Evolutionary conservation across 1,140 invertebrate genomes (phyloP).

Genomic region (honey bee (Apis mellifera)): DNA sequence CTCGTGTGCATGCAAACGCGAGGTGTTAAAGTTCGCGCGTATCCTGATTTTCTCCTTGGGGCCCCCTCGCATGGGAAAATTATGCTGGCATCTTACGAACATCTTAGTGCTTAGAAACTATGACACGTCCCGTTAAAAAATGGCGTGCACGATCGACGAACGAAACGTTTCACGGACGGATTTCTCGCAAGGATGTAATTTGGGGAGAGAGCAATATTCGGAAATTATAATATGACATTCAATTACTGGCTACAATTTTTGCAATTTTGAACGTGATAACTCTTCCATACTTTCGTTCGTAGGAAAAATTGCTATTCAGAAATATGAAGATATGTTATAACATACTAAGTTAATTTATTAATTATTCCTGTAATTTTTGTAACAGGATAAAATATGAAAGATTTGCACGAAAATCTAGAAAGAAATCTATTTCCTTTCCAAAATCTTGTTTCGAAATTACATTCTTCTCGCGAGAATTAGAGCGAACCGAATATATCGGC

Average conservation of each 20-base stretch:
- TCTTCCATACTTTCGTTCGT: too few species aligned
- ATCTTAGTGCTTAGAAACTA: neutral
- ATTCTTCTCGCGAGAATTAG: neutral
- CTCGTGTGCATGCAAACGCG: constrained; percentile 37
- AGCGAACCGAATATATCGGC: neutral
- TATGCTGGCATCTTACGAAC: neutral
- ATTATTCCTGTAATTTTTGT: too few species aligned
- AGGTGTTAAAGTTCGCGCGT: constrained; percentile 56
- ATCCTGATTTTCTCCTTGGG: constrained; percentile 19
- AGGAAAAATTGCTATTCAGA: too few species aligned
- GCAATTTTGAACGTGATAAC: neutral
- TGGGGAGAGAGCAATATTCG: neutral
- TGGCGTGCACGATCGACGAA: neutral
- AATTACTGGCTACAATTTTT: neutral
- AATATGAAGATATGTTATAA: too few species aligned
- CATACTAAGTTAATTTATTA: too few species aligned
- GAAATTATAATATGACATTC: neutral
- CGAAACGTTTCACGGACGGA: neutral
- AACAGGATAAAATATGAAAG: too few species aligned
- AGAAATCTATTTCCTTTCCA: too few species aligned
- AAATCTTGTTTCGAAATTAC: too few species aligned
- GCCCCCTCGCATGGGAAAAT: constrained; percentile 40
- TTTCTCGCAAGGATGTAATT: neutral
- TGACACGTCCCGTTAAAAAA: neutral
- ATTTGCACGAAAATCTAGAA: too few species aligned